Conservation (phyloP, 2,797 vertebrate genomes). For the Danio kyathit region DNA sequence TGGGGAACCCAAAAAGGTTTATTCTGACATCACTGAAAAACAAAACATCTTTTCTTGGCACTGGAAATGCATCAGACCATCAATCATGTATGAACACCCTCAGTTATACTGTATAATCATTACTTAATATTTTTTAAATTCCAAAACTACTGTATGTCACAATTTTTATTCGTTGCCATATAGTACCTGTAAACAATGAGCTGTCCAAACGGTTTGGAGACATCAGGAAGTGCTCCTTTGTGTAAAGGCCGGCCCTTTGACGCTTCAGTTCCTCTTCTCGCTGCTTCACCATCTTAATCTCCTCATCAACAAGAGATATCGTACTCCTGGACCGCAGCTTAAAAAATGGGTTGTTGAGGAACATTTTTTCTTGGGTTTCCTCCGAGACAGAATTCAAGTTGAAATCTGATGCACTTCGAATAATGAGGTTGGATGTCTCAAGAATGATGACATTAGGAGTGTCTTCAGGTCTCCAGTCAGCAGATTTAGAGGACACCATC, state of each 20-base stretch:
- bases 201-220: slow-evolving; percentile 74
- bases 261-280: slow-evolving; percentile 82
- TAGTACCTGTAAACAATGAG: slow-evolving; percentile 76
- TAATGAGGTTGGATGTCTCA: slow-evolving; percentile 81
- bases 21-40: too few species aligned
- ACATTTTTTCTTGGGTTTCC: slow-evolving; percentile 78
- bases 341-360: slow-evolving; percentile 85
- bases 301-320: slow-evolving; percentile 82
- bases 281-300: slow-evolving; percentile 81
- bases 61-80: too few species aligned
- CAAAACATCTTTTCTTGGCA: too few species aligned
- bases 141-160: background rate
- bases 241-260: slow-evolving; percentile 76
- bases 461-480: slow-evolving; percentile 75
- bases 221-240: slow-evolving; percentile 70
- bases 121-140: background rate
- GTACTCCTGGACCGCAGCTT: slow-evolving; percentile 83
- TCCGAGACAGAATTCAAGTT: slow-evolving; percentile 76
- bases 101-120: background rate
- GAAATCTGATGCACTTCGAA: slow-evolving; percentile 81
- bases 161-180: background rate
- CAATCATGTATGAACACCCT: too few species aligned
- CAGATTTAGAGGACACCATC: slow-evolving; percentile 52
- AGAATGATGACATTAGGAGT: slow-evolving; percentile 78
- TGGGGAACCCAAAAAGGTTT: too few species aligned